Percentiles rank a stretch among this genome's conserved stretches.
phyloP scores from a whole-genome alignment of 2,888 invertebrate species.

The Xanthorhoe designata region DNA sequence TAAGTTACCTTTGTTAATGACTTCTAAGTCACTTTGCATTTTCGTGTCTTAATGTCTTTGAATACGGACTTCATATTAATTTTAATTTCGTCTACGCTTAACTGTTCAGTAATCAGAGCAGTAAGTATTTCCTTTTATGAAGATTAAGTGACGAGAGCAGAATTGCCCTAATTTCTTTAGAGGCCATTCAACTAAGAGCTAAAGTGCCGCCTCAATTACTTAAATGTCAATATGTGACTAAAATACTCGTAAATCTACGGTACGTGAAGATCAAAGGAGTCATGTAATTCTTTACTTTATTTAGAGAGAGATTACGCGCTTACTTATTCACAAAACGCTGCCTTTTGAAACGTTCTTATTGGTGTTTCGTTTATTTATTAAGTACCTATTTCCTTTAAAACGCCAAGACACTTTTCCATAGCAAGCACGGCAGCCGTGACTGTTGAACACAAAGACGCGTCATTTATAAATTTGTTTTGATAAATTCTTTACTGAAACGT shows the following conservation, averaged over 20 bases:
- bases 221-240: conserved; percentile 30
- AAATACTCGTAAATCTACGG: conserved; percentile 24
- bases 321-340: conserved; percentile 3
- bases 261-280: conserved; percentile 15
- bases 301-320: background rate
- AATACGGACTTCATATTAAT: conserved; percentile 22
- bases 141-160: conserved; percentile 32
- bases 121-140: conserved; percentile 28
- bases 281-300: background rate
- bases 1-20: no score
- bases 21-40: no score
- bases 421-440: background rate
- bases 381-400: no score
- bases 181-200: conserved; percentile 24
- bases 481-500: background rate
- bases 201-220: conserved; percentile 34
- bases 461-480: conserved; percentile 2
- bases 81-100: conserved; percentile 18
- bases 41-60: conserved; percentile 7
- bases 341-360: background rate
- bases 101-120: conserved; percentile 18
- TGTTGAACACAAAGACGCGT: background rate
- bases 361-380: background rate
- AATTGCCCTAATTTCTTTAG: conserved; percentile 29
- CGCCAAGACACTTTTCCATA: background rate